phyloP scores from a whole-genome alignment of 2,888 invertebrate species.

The Harmothoe impar region DNA sequence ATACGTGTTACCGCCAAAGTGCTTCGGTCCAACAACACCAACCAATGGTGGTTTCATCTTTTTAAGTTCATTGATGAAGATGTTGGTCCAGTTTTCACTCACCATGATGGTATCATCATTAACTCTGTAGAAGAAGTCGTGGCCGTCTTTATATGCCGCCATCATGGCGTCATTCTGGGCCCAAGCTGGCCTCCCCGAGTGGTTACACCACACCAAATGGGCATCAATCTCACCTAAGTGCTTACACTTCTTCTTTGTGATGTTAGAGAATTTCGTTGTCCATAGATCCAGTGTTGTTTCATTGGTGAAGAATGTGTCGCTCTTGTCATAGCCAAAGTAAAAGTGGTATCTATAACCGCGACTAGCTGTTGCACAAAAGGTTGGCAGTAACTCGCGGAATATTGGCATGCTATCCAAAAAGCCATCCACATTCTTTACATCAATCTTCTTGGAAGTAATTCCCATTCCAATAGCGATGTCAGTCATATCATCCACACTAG shows the following conservation, averaged over 20 bases:
- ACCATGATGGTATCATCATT: constrained; percentile 68
- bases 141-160: constrained; percentile 70
- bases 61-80: constrained; percentile 58
- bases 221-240: constrained; percentile 31
- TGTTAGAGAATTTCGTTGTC: constrained; percentile 30
- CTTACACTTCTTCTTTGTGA: constrained; percentile 42
- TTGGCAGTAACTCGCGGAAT: constrained; percentile 67
- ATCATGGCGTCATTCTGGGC: constrained; percentile 73
- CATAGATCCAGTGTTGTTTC: constrained; percentile 9
- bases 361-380: constrained; percentile 70
- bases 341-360: constrained; percentile 67
- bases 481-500: not conserved
- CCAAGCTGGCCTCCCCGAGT: constrained; percentile 70
- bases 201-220: constrained; percentile 68
- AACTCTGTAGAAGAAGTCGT: constrained; percentile 70
- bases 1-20: constrained; percentile 37
- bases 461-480: constrained; percentile 20
- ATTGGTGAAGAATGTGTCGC: constrained; percentile 66
- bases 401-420: constrained; percentile 23
- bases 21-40: constrained; percentile 60
- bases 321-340: constrained; percentile 69
- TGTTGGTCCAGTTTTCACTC: constrained; percentile 65
- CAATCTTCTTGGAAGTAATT: constrained; percentile 9
- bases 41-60: constrained; percentile 55
- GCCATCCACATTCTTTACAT: not conserved